Evolutionary conservation across 2,888 invertebrate species (phyloP).

Genomic region (Ophioninae sp.): DNA sequence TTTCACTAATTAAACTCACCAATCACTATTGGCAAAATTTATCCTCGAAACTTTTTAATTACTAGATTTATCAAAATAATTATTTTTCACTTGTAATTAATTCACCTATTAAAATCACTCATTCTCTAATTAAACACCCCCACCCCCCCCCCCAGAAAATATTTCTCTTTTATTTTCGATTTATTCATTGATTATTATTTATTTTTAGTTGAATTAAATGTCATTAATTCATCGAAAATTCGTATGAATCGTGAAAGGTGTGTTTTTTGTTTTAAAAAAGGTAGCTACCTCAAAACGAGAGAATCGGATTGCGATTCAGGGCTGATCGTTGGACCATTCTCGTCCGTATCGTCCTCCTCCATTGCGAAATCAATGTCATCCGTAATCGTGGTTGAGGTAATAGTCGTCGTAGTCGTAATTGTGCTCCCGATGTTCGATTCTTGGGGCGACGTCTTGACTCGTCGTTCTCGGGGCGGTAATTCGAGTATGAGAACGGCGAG

Average conservation of each 20-base stretch:
- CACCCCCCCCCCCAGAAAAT: too few relatives aligned
- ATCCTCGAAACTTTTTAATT: too few relatives aligned
- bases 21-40: too few relatives aligned
- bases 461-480: slow-evolving; percentile 72
- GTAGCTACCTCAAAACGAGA: slow-evolving; percentile 70
- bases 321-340: slow-evolving; percentile 46
- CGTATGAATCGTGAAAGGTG: background rate
- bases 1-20: too few relatives aligned
- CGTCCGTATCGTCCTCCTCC: slow-evolving; percentile 63
- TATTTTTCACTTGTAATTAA: too few relatives aligned
- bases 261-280: background rate
- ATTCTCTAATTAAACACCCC: too few relatives aligned
- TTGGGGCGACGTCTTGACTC: slow-evolving; percentile 75
- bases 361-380: slow-evolving; percentile 65
- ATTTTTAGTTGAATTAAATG: too few relatives aligned
- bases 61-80: too few relatives aligned
- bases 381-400: slow-evolving; percentile 64
- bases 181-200: too few relatives aligned
- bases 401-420: slow-evolving; percentile 78
- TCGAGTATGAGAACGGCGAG: slow-evolving; percentile 86
- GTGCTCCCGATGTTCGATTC: slow-evolving; percentile 75
- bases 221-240: background rate
- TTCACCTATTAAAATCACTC: too few relatives aligned
- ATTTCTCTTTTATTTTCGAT: too few relatives aligned
- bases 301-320: slow-evolving; percentile 60